Conservation (phyloP, 2,113 vertebrate species). For the Rhinichthys klamathensis region DNA sequence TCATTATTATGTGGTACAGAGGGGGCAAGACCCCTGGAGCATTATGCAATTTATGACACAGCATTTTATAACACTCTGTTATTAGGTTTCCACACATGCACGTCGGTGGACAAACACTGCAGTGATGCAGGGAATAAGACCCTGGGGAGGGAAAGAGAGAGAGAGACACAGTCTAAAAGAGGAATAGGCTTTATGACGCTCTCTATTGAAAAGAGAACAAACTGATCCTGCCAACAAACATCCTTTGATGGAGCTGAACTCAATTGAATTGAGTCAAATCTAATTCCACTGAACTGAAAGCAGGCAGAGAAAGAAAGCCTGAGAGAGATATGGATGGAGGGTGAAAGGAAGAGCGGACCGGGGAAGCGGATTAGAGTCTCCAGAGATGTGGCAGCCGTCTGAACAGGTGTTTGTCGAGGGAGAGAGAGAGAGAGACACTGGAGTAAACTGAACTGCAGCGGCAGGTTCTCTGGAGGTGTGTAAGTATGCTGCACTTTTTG, state of each 20-base stretch:
- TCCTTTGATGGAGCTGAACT: slow-evolving; percentile 47
- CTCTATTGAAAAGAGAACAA: slow-evolving; percentile 26
- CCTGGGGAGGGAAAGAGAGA: slow-evolving; percentile 27
- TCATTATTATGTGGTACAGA: not conserved
- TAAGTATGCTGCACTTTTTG: slow-evolving; percentile 28
- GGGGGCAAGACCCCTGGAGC: not conserved
- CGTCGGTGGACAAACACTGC: not conserved
- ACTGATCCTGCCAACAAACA: slow-evolving; percentile 41
- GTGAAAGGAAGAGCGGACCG: not conserved
- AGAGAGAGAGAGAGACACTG: not conserved
- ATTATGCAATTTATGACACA: slow-evolving; percentile 19
- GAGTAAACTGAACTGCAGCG: not conserved
- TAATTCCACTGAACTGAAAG: slow-evolving; percentile 47
- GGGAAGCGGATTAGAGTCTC: slow-evolving; percentile 22
- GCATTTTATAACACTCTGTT: slow-evolving; percentile 32
- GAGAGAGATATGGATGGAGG: slow-evolving; percentile 19
- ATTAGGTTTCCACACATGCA: slow-evolving; percentile 25
- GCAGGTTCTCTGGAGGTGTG: slow-evolving; percentile 3
- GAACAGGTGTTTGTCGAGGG: slow-evolving; percentile 31
- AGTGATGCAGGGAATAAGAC: slow-evolving; percentile 23
- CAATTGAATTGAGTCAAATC: slow-evolving; percentile 50
- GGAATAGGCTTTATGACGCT: slow-evolving; percentile 21
- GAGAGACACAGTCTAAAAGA: not conserved
- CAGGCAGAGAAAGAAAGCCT: slow-evolving; percentile 16
- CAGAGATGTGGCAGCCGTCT: slow-evolving; percentile 14